phyloP scores from a whole-genome alignment of 2,888 invertebrate genomes.

The Anaspis maculata region DNA sequence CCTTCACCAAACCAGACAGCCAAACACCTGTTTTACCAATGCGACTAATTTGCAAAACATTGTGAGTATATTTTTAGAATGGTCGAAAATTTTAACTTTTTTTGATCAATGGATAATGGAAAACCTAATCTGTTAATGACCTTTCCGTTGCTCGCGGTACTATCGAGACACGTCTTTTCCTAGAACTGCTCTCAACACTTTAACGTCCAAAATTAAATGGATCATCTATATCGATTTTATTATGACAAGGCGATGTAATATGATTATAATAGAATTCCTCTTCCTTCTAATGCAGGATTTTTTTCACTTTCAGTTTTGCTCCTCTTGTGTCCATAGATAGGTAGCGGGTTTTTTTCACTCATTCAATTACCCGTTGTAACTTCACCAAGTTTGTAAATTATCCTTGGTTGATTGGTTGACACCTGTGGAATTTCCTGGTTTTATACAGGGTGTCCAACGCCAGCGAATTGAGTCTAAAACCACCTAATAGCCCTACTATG shows the following conservation, averaged over 20 bases:
- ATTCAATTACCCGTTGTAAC: conserved; percentile 9
- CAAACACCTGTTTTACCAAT: no score
- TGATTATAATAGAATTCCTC: conserved; percentile 12
- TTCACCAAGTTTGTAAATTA: neutral
- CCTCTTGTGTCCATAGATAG: no score
- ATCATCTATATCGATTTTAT: conserved; percentile 13
- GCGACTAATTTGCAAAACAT: no score
- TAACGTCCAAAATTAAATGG: conserved; percentile 14
- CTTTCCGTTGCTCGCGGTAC: no score
- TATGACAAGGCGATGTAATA: conserved; percentile 12
- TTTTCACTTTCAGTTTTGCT: conserved; percentile 13
- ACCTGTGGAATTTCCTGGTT: no score
- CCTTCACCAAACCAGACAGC: conserved; percentile 9
- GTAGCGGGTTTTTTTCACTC: conserved; percentile 8
- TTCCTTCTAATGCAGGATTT: conserved; percentile 5
- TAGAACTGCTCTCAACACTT: conserved; percentile 14
- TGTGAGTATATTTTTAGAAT: no score
- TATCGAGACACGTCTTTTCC: conserved; percentile 14
- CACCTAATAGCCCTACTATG: no score
- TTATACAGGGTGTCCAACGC: no score
- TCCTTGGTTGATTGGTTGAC: conserved; percentile 2
- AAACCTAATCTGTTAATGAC: no score
- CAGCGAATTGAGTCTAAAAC: no score
- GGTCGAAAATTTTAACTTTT: no score
- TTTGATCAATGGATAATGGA: no score